phyloP scores from a whole-genome alignment of 2,113 vertebrate genomes.

The Peromyscus polionotus region DNA sequence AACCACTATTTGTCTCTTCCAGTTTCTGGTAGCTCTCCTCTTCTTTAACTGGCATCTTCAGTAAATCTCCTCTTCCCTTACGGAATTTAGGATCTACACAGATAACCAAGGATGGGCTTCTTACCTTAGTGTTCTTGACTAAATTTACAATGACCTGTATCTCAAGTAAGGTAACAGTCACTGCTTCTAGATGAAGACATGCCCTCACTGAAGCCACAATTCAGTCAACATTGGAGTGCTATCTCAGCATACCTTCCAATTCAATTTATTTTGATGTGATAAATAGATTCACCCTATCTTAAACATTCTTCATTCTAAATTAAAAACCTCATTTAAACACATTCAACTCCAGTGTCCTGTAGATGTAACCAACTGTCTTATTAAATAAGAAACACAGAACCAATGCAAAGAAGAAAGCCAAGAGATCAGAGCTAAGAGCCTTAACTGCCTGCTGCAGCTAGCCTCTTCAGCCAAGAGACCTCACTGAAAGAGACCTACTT shows the following conservation, averaged over 20 bases:
- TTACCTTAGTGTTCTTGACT: not conserved
- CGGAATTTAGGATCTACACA: not conserved
- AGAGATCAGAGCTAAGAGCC: no score
- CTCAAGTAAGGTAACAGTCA: not conserved
- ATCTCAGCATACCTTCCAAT: not conserved
- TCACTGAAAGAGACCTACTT: no score
- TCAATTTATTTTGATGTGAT: not conserved
- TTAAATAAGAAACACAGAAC: no score
- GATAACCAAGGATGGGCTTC: not conserved
- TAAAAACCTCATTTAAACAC: not conserved
- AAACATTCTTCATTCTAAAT: not conserved
- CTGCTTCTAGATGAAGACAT: not conserved
- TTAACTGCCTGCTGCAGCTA: no score
- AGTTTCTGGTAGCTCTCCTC: not conserved
- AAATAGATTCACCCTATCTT: not conserved
- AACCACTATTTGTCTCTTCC: no score
- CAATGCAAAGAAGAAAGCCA: no score
- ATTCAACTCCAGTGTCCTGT: not conserved
- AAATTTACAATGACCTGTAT: not conserved
- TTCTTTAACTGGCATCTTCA: not conserved
- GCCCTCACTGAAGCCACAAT: not conserved
- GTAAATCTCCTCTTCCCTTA: not conserved
- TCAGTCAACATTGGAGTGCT: not conserved
- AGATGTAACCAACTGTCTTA: no score
- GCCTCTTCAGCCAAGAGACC: no score